Percentiles rank a stretch among this genome's conserved stretches.
Evolutionary conservation across 2,113 vertebrate genomes (phyloP).

Genomic region (Gadus macrocephalus): DNA sequence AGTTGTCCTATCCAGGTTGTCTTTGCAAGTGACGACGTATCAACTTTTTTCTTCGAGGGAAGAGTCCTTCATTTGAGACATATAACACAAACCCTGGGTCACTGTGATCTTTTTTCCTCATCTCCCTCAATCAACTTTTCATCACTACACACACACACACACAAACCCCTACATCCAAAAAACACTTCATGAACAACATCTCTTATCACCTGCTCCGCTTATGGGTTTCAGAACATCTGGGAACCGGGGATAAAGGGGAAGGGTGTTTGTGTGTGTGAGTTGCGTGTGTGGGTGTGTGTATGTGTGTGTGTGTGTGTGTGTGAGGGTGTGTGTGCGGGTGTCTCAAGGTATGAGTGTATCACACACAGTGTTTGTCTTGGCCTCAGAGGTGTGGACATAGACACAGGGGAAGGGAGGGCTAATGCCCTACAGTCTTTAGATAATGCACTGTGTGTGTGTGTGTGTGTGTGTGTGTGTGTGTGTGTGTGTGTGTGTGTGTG

Average conservation of each 20-base stretch:
- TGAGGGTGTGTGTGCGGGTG: background rate
- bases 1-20: too few species aligned
- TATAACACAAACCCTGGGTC: too few species aligned
- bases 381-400: conserved; percentile 56
- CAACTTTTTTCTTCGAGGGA: too few species aligned
- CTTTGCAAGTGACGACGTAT: too few species aligned
- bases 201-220: conserved; percentile 20
- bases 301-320: conserved; percentile 3
- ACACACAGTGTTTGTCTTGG: conserved; percentile 59
- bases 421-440: conserved; percentile 55
- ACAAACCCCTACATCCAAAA: background rate
- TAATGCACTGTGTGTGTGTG: conserved; percentile 25
- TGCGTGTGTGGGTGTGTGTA: background rate
- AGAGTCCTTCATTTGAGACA: too few species aligned
- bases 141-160: background rate
- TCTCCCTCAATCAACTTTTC: too few species aligned
- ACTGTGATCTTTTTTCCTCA: too few species aligned
- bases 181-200: background rate
- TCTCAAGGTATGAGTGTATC: conserved; percentile 46
- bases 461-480: conserved; percentile 7
- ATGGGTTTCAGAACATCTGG: conserved; percentile 40
- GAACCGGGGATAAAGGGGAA: background rate
- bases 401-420: conserved; percentile 41
- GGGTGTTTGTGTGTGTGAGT: background rate
- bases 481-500: conserved; percentile 14